These are phyloP conservation scores for Incurvaria masculella DNA, from an alignment of 2,888 invertebrate species.

Conservation along the genomic window DNA sequence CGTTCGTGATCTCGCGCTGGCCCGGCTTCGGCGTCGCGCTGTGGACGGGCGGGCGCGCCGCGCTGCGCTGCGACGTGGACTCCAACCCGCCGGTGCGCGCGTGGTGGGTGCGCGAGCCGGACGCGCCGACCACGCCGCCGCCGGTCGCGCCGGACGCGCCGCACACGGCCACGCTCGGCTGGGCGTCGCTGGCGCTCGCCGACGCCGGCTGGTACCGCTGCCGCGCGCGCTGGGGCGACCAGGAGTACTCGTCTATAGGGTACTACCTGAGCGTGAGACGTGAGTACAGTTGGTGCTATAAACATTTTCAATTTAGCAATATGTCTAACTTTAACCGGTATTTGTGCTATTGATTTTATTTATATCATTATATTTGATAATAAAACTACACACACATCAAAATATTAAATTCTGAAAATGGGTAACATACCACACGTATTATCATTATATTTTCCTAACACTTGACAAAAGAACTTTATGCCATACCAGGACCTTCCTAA, in stretches of 20 bases:
- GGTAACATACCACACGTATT: no score
- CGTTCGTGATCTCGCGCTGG: slow-evolving; percentile 88
- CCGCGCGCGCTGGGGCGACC: slow-evolving; percentile 77
- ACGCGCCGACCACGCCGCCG: slow-evolving; percentile 36
- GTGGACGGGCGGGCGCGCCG: slow-evolving; percentile 84
- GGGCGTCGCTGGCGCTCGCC: slow-evolving; percentile 71
- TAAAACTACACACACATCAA: no score
- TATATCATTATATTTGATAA: no score
- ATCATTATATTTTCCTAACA: no score
- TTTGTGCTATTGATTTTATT: no score
- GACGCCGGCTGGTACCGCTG: slow-evolving; percentile 95
- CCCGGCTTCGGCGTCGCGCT: slow-evolving; percentile 92
- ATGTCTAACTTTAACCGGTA: no score
- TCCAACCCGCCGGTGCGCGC: slow-evolving; percentile 87
- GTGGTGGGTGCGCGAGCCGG: slow-evolving; percentile 70
- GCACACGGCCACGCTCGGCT: slow-evolving; percentile 70
- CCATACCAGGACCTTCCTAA: no score
- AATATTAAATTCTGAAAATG: no score
- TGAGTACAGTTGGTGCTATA: no score
- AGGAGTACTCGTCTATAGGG: slow-evolving; percentile 85
- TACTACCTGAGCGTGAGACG: slow-evolving; percentile 87
- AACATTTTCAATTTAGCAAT: no score
- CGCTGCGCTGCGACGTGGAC: slow-evolving; percentile 89
- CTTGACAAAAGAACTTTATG: no score
- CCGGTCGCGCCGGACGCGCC: slow-evolving; percentile 60